Evolutionary conservation across 2,797 vertebrate genomes (phyloP), one percentile per base, ranked within the genome.

Genomic region (Cossypha niveicapilla): DNA sequence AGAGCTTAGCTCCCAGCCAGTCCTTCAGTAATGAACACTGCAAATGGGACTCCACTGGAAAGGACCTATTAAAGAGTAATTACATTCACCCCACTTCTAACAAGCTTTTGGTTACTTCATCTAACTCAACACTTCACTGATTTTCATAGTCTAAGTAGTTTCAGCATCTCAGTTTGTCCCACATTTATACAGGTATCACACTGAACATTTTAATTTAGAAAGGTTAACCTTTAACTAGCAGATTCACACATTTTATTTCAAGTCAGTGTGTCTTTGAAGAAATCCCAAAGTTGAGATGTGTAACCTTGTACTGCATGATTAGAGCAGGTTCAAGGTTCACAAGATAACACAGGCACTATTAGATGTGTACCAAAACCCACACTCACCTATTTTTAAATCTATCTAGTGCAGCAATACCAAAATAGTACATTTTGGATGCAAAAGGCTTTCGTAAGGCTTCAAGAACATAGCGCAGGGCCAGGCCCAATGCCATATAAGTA

Each of bases 401-500:
- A 98, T 99, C 99, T 98, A 99, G 98, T 97, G 99, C 99, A 97
- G 99, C 99, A 72, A 99, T 99, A 86, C 99, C 99, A 97, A 99
- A 99, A 97, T 99, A 99, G 98, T 99, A 99, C 99, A 99, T 99
- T 98, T 99, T 99, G 93, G 99, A 99, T 90, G 98, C 99, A 75
- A 98, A 99, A 65, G 99, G 99, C 97, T 99, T 99, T 95, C 99
- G 98, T 98, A 99, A 98, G 96, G 99, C 99, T 98, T 99, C 99
- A 75, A 99, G 99, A 94, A 99, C 99, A 79, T 99, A 99, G 97
- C 99, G 97, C 35, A 99, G 98, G 68, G 99, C 99, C 93, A 99
- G 97, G 71, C 99, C 99, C 72, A 99, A 94, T 14, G 99, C 99
- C 99, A 99, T 99, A 63, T 99, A 99, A 18, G 99, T 99, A 75